phyloP scores from a whole-genome alignment of 2,797 vertebrate genomes.

The Podargus strigoides region DNA sequence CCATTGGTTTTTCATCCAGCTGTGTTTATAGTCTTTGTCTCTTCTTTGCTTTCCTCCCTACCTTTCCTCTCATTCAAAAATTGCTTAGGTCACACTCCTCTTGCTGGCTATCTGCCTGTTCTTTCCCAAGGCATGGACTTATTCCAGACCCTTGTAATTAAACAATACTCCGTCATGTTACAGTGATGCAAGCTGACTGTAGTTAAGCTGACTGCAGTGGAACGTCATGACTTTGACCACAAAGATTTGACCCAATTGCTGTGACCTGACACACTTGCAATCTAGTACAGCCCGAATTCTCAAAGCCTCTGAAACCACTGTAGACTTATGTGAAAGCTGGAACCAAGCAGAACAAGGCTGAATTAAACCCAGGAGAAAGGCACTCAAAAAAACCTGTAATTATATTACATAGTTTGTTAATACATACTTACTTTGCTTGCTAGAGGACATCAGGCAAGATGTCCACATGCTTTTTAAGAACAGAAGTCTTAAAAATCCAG shows the following conservation, averaged over 20 bases:
- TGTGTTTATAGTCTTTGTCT: not conserved
- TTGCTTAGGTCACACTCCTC: not conserved
- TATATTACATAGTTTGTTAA: not conserved
- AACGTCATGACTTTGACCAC: not conserved
- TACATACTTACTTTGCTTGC: not conserved
- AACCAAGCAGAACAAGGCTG: not conserved
- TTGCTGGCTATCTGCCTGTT: not conserved
- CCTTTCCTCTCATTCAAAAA: not conserved
- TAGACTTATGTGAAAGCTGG: not conserved
- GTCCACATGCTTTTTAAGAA: not conserved
- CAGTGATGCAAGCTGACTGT: not conserved
- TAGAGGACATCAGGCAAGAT: not conserved
- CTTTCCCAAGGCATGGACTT: not conserved
- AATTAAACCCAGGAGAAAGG: not conserved
- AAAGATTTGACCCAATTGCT: conserved; percentile 17
- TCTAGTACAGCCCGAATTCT: not conserved
- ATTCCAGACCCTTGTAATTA: not conserved
- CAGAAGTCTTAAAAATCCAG: not conserved
- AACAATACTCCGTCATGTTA: not conserved
- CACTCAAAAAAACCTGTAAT: not conserved
- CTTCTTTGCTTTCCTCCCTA: not conserved
- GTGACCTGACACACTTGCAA: conserved; percentile 37
- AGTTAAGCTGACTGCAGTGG: not conserved
- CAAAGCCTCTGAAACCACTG: not conserved
- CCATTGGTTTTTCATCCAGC: not conserved